These are phyloP conservation scores for Tanytarsus gracilentus DNA, from an alignment of 2,888 invertebrate species.

Conservation along the genomic window DNA sequence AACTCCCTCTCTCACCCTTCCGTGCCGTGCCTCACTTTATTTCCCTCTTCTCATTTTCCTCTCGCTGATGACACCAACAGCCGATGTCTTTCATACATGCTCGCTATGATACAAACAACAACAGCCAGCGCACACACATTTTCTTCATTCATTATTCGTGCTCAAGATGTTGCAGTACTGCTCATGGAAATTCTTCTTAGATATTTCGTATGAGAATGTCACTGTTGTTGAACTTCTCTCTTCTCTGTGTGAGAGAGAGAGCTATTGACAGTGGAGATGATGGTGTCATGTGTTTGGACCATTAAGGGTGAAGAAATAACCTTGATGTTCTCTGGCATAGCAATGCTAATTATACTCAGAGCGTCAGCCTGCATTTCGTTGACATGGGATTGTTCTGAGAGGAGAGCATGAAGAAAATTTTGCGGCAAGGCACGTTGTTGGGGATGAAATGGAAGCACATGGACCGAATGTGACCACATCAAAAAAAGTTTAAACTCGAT, in stretches of 20 bases:
- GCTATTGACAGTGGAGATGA: too few relatives aligned
- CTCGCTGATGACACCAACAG: background rate
- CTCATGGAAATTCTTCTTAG: background rate
- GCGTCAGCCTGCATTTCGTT: too few relatives aligned
- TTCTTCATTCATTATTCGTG: conserved; percentile 26
- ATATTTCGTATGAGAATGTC: conserved; percentile 3
- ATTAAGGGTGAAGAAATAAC: background rate
- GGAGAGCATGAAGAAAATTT: too few relatives aligned
- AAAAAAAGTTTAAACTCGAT: conserved; percentile 15
- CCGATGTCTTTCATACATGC: background rate
- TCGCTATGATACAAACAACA: conserved; percentile 1
- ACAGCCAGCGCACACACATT: conserved; percentile 13
- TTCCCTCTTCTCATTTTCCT: background rate
- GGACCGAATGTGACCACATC: conserved; percentile 27
- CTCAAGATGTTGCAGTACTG: conserved; percentile 15
- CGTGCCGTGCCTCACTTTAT: background rate
- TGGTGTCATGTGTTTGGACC: conserved; percentile 15
- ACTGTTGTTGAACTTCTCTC: background rate
- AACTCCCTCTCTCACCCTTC: background rate
- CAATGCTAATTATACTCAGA: too few relatives aligned
- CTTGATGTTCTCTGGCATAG: background rate
- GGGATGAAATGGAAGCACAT: conserved; percentile 1
- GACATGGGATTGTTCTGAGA: too few relatives aligned
- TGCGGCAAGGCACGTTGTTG: background rate
- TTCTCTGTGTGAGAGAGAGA: too few relatives aligned